Evolutionary conservation across 2,888 invertebrate genomes (phyloP).

Genomic region (Drosophila nigricruria): DNA sequence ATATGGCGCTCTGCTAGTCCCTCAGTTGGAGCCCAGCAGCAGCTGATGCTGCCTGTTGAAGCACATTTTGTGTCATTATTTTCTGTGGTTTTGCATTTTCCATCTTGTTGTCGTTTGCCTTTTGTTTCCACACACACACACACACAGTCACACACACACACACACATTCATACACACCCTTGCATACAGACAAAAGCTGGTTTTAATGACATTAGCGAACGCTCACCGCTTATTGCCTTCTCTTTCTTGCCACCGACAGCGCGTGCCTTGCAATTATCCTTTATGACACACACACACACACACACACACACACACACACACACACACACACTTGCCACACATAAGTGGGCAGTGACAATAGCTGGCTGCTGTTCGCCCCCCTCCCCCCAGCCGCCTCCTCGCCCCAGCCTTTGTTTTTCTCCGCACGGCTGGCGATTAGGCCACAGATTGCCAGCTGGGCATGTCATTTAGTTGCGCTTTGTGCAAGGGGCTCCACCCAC

Average conservation of each 20-base stretch:
- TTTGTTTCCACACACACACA: slow-evolving; percentile 45
- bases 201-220: slow-evolving; percentile 67
- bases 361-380: slow-evolving; percentile 10
- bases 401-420: slow-evolving; percentile 3
- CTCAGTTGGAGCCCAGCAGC: slow-evolving; percentile 13
- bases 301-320: slow-evolving; percentile 1
- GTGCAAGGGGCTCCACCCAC: slow-evolving; percentile 2
- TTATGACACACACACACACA: slow-evolving; percentile 35
- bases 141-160: slow-evolving; percentile 26
- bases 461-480: slow-evolving; percentile 60
- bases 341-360: slow-evolving; percentile 49
- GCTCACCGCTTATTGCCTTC: slow-evolving; percentile 25
- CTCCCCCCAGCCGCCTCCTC: neutral
- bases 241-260: slow-evolving; percentile 11
- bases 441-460: slow-evolving; percentile 70
- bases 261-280: slow-evolving; percentile 65
- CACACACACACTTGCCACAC: slow-evolving; percentile 8
- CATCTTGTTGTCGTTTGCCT: slow-evolving; percentile 58
- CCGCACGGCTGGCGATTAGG: slow-evolving; percentile 57
- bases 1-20: too few species aligned
- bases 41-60: slow-evolving; percentile 47
- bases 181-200: slow-evolving; percentile 43
- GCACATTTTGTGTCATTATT: slow-evolving; percentile 74
- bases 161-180: slow-evolving; percentile 22
- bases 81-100: slow-evolving; percentile 77